phyloP scores from a whole-genome alignment of 2,888 invertebrate species.

The Lasioglossum leucozonium region DNA sequence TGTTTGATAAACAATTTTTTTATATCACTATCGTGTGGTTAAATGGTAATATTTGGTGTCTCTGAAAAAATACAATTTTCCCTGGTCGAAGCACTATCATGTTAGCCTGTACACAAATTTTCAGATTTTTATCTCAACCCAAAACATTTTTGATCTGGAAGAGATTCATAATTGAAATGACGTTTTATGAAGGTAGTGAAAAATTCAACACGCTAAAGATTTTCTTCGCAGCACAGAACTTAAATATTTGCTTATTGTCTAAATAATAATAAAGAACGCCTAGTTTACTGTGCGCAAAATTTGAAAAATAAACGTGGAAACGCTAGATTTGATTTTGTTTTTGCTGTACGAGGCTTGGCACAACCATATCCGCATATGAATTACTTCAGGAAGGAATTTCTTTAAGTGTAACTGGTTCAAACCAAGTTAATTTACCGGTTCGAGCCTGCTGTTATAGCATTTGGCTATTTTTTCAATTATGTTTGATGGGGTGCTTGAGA shows the following conservation, averaged over 20 bases:
- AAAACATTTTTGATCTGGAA: too few species aligned
- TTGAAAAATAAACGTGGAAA: neutral
- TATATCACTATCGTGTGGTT: too few species aligned
- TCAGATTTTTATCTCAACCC: too few species aligned
- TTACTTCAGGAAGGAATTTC: slow-evolving; percentile 39
- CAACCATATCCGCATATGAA: slow-evolving; percentile 2
- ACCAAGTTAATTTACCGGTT: slow-evolving; percentile 42
- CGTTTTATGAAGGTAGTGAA: neutral
- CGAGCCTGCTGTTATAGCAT: slow-evolving; percentile 47
- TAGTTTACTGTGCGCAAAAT: too few species aligned
- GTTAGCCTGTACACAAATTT: too few species aligned
- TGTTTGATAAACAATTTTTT: too few species aligned
- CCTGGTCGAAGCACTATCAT: too few species aligned
- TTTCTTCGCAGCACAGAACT: neutral
- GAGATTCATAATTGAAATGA: too few species aligned
- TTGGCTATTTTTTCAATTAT: slow-evolving; percentile 58
- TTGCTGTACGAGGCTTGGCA: too few species aligned
- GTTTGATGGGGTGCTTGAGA: slow-evolving; percentile 55
- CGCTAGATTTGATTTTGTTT: neutral
- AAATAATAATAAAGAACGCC: neutral
- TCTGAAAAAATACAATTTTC: too few species aligned
- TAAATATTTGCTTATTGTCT: neutral
- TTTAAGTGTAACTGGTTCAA: slow-evolving; percentile 47
- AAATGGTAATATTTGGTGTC: too few species aligned
- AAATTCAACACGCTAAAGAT: neutral